Conservation (phyloP, 2,113 vertebrate genomes). For the Paramisgurnus dabryanus region DNA sequence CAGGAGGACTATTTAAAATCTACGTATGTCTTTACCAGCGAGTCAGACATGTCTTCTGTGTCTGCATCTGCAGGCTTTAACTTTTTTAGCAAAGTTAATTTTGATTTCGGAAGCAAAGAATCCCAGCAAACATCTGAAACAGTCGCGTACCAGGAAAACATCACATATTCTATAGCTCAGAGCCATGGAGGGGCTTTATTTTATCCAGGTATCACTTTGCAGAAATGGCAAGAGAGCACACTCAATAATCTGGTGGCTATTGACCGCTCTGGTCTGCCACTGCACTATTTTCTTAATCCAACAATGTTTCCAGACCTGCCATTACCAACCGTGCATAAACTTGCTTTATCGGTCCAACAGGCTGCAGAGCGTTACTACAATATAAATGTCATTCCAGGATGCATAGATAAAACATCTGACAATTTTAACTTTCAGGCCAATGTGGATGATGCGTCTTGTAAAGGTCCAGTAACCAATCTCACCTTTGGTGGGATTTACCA, state of each 20-base stretch:
- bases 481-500: conserved; percentile 88
- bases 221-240: conserved; percentile 85
- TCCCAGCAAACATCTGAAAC: conserved; percentile 55
- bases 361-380: conserved; percentile 81
- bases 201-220: conserved; percentile 88
- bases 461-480: conserved; percentile 78
- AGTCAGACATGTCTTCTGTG: conserved; percentile 58
- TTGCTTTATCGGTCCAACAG: conserved; percentile 67
- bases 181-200: conserved; percentile 82
- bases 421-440: conserved; percentile 94
- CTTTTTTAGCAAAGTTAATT: conserved; percentile 76
- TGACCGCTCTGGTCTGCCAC: conserved; percentile 82
- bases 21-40: conserved; percentile 73
- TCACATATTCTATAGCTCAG: conserved; percentile 79
- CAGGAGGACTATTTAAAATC: conserved; percentile 83
- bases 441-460: conserved; percentile 79
- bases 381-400: conserved; percentile 85
- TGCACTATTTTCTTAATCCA: conserved; percentile 79
- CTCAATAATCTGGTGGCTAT: conserved; percentile 86
- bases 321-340: conserved; percentile 73
- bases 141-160: conserved; percentile 78
- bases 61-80: conserved; percentile 68
- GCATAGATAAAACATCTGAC: conserved; percentile 72
- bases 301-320: conserved; percentile 80
- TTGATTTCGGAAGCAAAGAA: conserved; percentile 55